Evolutionary conservation across 2,113 vertebrate genomes (phyloP), one percentile per base, ranked within the genome.

Genomic region (Engystomops pustulosus): DNA sequence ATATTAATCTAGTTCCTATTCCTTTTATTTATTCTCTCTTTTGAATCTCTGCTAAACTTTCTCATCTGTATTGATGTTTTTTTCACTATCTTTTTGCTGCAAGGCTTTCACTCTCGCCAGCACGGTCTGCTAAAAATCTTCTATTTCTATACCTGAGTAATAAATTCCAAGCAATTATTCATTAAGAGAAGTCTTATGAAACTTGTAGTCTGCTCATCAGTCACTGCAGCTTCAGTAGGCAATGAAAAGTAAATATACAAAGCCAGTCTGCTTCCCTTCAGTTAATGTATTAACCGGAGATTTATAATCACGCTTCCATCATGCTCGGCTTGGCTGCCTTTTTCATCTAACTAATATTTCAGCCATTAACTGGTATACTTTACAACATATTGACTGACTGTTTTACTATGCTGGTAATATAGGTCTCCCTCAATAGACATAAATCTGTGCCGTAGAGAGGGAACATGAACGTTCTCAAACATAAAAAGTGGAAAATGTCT

Each of bases 321-420:
- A n/a, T 38, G 47, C 68, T 86, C 77, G 79, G 55, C 70, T 80
- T 86, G 89, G 60, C 62, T 81, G 30, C 85, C 79, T 84, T 89
- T 89, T 89, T 70, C 84, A 84, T 71, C 86, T 88, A 87, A 90
- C 81, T 88, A 89, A 85, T 86, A 87, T 83, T 86, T 87, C 88
- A 90, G 71, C 67, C 83, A 89, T 87, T 91, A 89, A 89, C 78
- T 87, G 17, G 85, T 87, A 71, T 36, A 85, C 70, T 88, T 90
- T 86, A 85, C 69, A 87, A 68, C 60, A 68, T 76, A 83, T 65
- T 88, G 84, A 89, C 89, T 85, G 84, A 90, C 83, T 86, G 72
- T 76, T 87, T 67, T 86, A 88, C 88, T 86, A 76, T 45, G 53
- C 77, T 86, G 55, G 32, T 84, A 87, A 87, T 85, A 89, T 58